These are phyloP conservation scores for Lasioglossum pauxillum DNA, from an alignment of 2,888 invertebrate species.

Conservation along the genomic window DNA sequence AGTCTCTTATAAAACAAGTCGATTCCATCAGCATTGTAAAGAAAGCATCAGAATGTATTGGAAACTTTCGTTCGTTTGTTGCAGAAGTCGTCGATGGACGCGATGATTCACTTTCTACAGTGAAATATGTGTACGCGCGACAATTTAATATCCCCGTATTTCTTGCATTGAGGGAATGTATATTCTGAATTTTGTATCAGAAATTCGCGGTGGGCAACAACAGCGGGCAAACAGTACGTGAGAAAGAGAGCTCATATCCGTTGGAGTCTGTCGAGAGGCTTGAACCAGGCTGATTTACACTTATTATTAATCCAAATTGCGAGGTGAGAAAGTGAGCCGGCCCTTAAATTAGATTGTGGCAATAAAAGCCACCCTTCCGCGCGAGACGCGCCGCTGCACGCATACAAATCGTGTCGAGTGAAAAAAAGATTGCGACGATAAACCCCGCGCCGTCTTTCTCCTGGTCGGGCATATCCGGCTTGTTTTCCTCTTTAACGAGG, in stretches of 20 bases:
- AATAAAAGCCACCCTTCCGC: constrained; percentile 48
- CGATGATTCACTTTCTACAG: not conserved
- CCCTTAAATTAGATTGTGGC: constrained; percentile 55
- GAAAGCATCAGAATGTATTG: not conserved
- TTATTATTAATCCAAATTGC: constrained; percentile 62
- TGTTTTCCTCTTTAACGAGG: not conserved
- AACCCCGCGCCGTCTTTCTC: not conserved
- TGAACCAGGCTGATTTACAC: constrained; percentile 56
- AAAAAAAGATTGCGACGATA: not conserved
- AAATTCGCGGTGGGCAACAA: not conserved
- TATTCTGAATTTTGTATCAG: no score
- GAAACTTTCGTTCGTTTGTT: not conserved
- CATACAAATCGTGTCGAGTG: constrained; percentile 21
- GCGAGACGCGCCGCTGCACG: not conserved
- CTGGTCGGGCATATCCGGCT: not conserved
- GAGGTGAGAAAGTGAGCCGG: constrained; percentile 41
- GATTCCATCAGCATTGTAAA: not conserved
- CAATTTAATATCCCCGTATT: not conserved
- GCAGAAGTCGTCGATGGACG: not conserved
- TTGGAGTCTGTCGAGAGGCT: not conserved
- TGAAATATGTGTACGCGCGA: not conserved
- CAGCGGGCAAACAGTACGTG: constrained; percentile 41
- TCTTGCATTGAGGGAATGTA: no score
- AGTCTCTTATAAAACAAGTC: not conserved
- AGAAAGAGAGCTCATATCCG: constrained; percentile 27